Evolutionary conservation across 2,888 invertebrate genomes (phyloP), one percentile per base, ranked within the genome.

Genomic region (Chymomyza fuscimana): DNA sequence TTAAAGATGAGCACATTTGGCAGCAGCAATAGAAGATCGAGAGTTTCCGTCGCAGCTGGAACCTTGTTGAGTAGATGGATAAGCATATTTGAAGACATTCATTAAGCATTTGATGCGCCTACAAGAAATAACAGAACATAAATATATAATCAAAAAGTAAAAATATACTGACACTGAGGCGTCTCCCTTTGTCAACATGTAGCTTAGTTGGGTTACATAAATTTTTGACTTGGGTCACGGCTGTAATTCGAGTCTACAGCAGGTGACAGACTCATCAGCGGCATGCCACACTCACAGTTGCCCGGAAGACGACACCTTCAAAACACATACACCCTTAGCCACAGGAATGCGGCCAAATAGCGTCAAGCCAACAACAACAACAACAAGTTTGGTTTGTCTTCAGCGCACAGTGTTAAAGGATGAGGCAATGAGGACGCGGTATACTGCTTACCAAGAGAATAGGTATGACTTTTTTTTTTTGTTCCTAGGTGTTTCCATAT

Each of bases 1-100:
- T 19, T 2, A 19, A 19, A 67, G 64, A 67, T 50, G 60, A 29
- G 76, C 77, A 77, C 77, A 72, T 52, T 52, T n/a, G 5, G 16
- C 51, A 12, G 52, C 15, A 70, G 36, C 25, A 36, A 9, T 36
- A 9, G 36, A 6, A 36, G 36, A 36, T 36, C 36, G 9, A 36
- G 36, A 5, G 9, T 36, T 36, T 6, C 9, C 36, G 36, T 36
- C 36, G 36, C 36, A 36, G 6, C 36, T 36, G 36, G 7, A 36
- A 7, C 36, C 6, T 0, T 32, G 40, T 40, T 3, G 40, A 7
- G 10, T 40, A 10, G 40, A 40, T 40, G 0, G 40, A 46, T 46
- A 12, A 46, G 40, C 40, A 46, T 46, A 12, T 46, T 46, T 46
- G 4, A 46, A 46, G 40, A 46, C 40, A 46, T 46, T 46, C 10